Percentiles rank a stretch among this genome's conserved stretches.
These are phyloP conservation scores for Drosophila mulleri DNA, from an alignment of 2,888 invertebrate genomes.

Conservation along the genomic window DNA sequence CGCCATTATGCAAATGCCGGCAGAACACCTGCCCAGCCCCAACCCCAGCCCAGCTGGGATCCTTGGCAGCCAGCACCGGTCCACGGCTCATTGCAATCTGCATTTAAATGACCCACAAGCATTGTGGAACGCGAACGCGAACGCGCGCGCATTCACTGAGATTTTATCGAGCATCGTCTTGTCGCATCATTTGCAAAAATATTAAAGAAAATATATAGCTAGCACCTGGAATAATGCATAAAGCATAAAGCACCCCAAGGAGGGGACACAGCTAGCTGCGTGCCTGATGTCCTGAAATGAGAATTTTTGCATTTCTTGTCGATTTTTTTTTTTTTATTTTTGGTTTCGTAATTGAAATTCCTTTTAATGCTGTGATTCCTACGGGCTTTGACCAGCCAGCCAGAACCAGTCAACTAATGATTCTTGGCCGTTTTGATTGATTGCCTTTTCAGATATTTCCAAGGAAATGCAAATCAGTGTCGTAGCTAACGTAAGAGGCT, in stretches of 20 bases:
- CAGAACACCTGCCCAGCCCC: background rate
- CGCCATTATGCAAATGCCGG: conserved; percentile 74
- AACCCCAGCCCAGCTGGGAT: background rate
- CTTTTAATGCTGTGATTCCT: conserved; percentile 37
- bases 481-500: background rate
- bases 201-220: conserved; percentile 55
- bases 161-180: conserved; percentile 60
- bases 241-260: conserved; percentile 40
- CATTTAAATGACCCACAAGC: conserved; percentile 76
- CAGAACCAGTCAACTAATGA: conserved; percentile 34
- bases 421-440: conserved; percentile 44
- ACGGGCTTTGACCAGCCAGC: conserved; percentile 12
- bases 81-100: conserved; percentile 72
- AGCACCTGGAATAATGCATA: conserved; percentile 62
- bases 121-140: conserved; percentile 30
- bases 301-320: conserved; percentile 34
- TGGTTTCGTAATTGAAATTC: conserved; percentile 57
- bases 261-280: conserved; percentile 38
- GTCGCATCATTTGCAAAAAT: conserved; percentile 76
- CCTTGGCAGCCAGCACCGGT: conserved; percentile 29
- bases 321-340: conserved; percentile 33
- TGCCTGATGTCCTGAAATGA: conserved; percentile 51
- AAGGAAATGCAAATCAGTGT: conserved; percentile 24
- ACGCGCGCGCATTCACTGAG: conserved; percentile 43
- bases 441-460: conserved; percentile 31